Percentiles rank a stretch among this genome's conserved stretches.
These are phyloP conservation scores for Passerina amoena DNA, from an alignment of 2,113 vertebrate genomes.

Conservation along the genomic window DNA sequence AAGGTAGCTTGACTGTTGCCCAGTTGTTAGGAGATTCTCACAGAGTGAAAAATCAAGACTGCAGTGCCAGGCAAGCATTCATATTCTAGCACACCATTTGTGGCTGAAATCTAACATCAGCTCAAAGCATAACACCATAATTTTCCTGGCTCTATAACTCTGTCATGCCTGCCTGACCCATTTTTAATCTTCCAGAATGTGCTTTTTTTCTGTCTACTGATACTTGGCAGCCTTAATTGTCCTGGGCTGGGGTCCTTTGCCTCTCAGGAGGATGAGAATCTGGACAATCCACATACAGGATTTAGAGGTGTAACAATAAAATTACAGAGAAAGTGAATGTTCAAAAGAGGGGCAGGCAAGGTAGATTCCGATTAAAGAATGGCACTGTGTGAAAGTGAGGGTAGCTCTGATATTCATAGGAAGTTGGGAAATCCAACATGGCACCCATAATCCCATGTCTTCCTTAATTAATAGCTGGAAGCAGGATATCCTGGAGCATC, in stretches of 20 bases:
- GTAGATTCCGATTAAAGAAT: not conserved
- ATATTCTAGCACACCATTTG: not conserved
- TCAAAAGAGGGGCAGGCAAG: not conserved
- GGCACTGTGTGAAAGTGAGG: not conserved
- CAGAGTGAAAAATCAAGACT: not conserved
- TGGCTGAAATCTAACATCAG: not conserved
- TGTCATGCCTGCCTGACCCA: not conserved
- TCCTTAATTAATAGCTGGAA: not conserved
- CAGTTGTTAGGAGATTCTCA: not conserved
- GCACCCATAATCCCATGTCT: not conserved
- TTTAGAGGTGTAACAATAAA: not conserved
- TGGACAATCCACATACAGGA: not conserved
- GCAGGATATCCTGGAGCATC: not conserved
- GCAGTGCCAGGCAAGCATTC: not conserved
- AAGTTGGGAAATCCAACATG: not conserved
- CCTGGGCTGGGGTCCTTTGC: not conserved
- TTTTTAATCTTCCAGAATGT: not conserved
- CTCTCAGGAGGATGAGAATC: not conserved
- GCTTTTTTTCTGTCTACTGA: not conserved
- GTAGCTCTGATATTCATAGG: not conserved
- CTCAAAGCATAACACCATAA: not conserved
- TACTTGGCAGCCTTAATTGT: not conserved
- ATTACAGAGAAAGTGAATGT: not conserved
- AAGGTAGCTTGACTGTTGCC: not conserved
- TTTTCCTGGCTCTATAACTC: not conserved